Conservation (phyloP, 2,797 vertebrate genomes). For the Poeciliopsis paucimaculata region DNA sequence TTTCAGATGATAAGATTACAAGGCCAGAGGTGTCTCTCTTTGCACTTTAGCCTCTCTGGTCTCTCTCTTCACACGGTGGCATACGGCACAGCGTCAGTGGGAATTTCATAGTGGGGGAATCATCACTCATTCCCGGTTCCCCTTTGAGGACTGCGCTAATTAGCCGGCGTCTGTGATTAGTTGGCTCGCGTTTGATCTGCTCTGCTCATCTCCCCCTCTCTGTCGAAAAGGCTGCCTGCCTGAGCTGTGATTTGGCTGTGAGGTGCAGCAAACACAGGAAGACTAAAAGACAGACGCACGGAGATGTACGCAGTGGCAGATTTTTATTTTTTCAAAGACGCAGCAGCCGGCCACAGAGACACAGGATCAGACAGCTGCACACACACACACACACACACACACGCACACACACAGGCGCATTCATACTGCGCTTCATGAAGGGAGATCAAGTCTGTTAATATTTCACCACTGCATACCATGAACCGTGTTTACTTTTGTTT, state of each 20-base stretch:
- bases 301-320: constrained; percentile 31
- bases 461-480: constrained; percentile 60
- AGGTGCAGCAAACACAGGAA: constrained; percentile 44
- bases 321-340: constrained; percentile 50
- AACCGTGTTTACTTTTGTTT: constrained; percentile 68
- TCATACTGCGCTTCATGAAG: constrained; percentile 34
- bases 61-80: constrained; percentile 49
- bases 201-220: constrained; percentile 54
- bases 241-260: constrained; percentile 58
- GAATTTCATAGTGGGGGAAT: constrained; percentile 73
- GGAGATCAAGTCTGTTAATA: constrained; percentile 66
- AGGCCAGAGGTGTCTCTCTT: constrained; percentile 51
- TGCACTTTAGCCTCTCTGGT: constrained; percentile 63
- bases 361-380: constrained; percentile 41
- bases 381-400: neutral
- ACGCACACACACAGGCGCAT: constrained; percentile 10
- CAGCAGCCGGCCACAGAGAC: constrained; percentile 66
- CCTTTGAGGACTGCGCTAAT: constrained; percentile 80
- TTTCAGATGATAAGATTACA: constrained; percentile 69
- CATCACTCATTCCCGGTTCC: constrained; percentile 73
- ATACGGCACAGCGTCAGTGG: constrained; percentile 45
- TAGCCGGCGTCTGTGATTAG: constrained; percentile 80
- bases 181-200: constrained; percentile 77
- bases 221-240: constrained; percentile 63
- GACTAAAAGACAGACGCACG: constrained; percentile 38